Conservation (phyloP, 2,797 vertebrate species). For the Yasuhikotakia modesta region DNA sequence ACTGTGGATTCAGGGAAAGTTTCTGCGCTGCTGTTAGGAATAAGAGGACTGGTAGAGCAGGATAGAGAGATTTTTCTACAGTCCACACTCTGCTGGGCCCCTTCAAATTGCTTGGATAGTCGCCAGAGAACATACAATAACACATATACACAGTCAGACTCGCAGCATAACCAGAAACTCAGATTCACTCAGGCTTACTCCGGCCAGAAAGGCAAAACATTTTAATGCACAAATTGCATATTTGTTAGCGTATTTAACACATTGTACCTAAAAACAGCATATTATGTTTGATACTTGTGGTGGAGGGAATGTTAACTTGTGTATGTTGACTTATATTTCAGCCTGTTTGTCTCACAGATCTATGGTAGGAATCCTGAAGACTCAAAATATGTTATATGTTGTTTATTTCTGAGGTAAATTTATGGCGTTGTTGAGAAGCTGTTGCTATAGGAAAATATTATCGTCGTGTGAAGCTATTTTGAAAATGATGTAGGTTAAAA, state of each 20-base stretch:
- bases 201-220: slow-evolving; percentile 32
- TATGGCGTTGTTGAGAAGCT: neutral
- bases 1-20: neutral
- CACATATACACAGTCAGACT: slow-evolving; percentile 45
- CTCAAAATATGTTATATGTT: too few relatives aligned
- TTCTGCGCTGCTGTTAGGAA: slow-evolving; percentile 30
- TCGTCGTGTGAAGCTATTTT: neutral
- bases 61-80: slow-evolving; percentile 31
- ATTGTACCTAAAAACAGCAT: neutral
- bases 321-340: neutral
- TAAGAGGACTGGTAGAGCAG: slow-evolving; percentile 25
- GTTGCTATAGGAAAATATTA: too few relatives aligned
- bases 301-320: neutral
- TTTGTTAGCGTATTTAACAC: slow-evolving; percentile 23
- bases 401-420: too few relatives aligned
- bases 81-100: slow-evolving; percentile 54
- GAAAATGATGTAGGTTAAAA: too few relatives aligned
- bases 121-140: slow-evolving; percentile 46
- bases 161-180: slow-evolving; percentile 32
- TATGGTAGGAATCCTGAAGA: too few relatives aligned
- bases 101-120: slow-evolving; percentile 48
- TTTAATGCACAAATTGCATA: slow-evolving; percentile 34
- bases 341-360: neutral
- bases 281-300: neutral
- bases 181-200: neutral